phyloP scores from a whole-genome alignment of 2,113 vertebrate species.

The Aplodontia rufa region DNA sequence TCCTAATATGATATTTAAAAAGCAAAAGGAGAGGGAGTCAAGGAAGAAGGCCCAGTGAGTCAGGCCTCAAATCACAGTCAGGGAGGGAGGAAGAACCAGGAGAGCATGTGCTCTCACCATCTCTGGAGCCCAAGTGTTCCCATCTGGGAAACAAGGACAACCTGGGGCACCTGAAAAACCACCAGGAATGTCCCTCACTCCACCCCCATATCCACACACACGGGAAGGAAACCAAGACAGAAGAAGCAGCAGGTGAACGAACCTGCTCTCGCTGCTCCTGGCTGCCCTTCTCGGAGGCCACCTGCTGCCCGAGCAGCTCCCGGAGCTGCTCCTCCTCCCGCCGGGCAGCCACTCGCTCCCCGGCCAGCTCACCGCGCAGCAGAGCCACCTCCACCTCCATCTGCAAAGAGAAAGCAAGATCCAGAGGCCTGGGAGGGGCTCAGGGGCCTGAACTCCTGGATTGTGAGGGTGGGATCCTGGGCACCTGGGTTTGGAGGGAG shows the following conservation, averaged over 20 bases:
- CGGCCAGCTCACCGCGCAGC: constrained; percentile 90
- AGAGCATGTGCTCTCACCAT: not conserved
- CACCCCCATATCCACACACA: too few relatives aligned
- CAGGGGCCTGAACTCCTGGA: not conserved
- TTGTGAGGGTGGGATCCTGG: not conserved
- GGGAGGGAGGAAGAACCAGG: not conserved
- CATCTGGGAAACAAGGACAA: not conserved
- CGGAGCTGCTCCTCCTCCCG: constrained; percentile 84
- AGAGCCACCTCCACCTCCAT: constrained; percentile 92
- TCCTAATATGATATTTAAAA: not conserved
- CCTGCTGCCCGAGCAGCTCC: constrained; percentile 80
- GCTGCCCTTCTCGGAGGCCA: constrained; percentile 43
- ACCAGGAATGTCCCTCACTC: not conserved
- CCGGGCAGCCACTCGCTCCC: constrained; percentile 83
- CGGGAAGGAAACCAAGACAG: not conserved
- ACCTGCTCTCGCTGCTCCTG: constrained; percentile 77
- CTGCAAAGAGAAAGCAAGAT: constrained; percentile 74
- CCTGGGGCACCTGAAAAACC: not conserved
- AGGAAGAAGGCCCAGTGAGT: not conserved
- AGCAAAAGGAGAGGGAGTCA: not conserved
- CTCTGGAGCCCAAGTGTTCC: not conserved
- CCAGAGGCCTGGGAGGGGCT: too few relatives aligned
- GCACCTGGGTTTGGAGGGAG: not conserved
- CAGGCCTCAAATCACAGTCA: not conserved
- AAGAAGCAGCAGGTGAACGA: not conserved